phyloP scores from a whole-genome alignment of 2,797 vertebrate species.

The Nyctibius grandis region DNA sequence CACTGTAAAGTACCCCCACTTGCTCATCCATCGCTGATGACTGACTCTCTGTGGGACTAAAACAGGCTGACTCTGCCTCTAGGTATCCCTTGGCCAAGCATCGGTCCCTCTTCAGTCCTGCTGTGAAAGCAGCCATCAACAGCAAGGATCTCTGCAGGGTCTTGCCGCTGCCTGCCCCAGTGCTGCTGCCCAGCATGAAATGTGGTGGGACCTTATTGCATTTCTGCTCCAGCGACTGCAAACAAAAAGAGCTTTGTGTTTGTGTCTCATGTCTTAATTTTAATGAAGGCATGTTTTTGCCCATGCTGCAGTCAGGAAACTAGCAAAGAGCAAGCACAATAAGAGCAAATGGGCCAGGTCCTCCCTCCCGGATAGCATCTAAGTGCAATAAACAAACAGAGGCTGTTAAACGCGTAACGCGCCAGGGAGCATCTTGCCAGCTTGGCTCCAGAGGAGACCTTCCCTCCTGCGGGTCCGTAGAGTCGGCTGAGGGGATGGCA shows the following conservation, averaged over 20 bases:
- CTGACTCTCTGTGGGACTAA: not conserved
- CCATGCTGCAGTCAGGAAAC: not conserved
- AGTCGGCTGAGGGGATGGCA: not conserved
- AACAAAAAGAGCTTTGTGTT: not conserved
- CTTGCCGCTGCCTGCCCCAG: not conserved
- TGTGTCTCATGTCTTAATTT: not conserved
- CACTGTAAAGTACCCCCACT: not conserved
- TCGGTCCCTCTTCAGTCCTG: not conserved
- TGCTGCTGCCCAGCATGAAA: not conserved
- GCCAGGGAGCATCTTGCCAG: not conserved
- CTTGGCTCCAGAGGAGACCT: not conserved
- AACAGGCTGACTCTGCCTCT: not conserved
- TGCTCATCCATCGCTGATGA: rapidly evolving
- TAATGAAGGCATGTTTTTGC: not conserved
- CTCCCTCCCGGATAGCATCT: rapidly evolving
- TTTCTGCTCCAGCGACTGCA: not conserved
- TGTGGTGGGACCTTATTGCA: not conserved
- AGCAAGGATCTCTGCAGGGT: not conserved
- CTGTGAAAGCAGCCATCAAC: not conserved
- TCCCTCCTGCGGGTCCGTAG: not conserved
- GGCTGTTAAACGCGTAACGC: not conserved
- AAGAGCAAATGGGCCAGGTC: not conserved
- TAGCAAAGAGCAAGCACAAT: not conserved
- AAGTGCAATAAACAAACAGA: not conserved
- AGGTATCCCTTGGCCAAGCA: not conserved